Evolutionary conservation across 2,888 invertebrate species (phyloP).

Genomic region (Halictus ligatus): DNA sequence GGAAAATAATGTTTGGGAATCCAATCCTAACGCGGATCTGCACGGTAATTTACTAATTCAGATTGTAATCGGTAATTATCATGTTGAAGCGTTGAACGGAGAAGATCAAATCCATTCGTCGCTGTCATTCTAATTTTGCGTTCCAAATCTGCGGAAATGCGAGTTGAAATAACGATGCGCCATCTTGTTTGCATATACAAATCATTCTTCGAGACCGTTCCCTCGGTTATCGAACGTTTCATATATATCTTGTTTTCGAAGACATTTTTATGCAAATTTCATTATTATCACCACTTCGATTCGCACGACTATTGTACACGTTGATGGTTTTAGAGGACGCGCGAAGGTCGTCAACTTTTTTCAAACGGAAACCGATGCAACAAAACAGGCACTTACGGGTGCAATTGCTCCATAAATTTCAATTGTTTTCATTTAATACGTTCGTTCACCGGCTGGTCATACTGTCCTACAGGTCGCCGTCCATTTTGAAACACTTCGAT

Average conservation of each 20-base stretch:
- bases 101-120: not conserved
- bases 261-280: too few relatives aligned
- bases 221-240: not conserved
- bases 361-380: too few relatives aligned
- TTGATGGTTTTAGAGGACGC: too few relatives aligned
- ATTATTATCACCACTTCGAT: too few relatives aligned
- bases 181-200: not conserved
- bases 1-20: constrained; percentile 35
- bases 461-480: too few relatives aligned
- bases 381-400: too few relatives aligned
- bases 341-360: too few relatives aligned
- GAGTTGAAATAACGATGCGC: not conserved
- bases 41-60: not conserved
- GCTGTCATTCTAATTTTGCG: not conserved
- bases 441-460: too few relatives aligned
- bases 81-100: not conserved
- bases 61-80: not conserved
- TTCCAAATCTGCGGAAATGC: not conserved
- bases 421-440: too few relatives aligned
- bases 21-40: constrained; percentile 16
- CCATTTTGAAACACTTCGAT: too few relatives aligned
- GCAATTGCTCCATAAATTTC: too few relatives aligned
- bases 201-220: not conserved
- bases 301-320: too few relatives aligned
- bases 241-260: not conserved